Evolutionary conservation across 2,888 invertebrate species (phyloP).

Genomic region (Nomada hirtipes): DNA sequence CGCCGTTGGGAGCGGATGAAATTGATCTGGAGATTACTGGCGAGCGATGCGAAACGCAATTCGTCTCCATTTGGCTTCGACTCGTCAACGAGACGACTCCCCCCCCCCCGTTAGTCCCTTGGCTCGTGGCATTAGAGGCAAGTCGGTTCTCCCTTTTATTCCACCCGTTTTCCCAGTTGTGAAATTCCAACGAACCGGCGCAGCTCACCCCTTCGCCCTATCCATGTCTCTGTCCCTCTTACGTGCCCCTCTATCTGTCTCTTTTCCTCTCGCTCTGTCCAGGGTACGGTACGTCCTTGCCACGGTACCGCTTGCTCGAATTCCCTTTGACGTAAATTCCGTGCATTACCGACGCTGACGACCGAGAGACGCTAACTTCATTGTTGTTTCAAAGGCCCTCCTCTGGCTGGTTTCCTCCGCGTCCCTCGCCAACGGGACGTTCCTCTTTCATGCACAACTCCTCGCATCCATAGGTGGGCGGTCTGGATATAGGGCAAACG

Average conservation of each 20-base stretch:
- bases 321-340: constrained; percentile 81
- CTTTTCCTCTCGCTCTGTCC: constrained; percentile 37
- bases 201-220: neutral
- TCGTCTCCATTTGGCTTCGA: constrained; percentile 26
- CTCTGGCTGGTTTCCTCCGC: constrained; percentile 59
- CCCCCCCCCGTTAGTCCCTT: constrained; percentile 3
- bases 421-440: constrained; percentile 55
- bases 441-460: constrained; percentile 59
- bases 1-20: neutral
- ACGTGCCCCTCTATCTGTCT: neutral
- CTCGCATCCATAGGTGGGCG: constrained; percentile 62
- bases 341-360: constrained; percentile 81
- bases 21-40: constrained; percentile 5
- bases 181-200: constrained; percentile 34
- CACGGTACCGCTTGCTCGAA: constrained; percentile 70
- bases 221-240: constrained; percentile 20
- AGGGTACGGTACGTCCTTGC: constrained; percentile 53
- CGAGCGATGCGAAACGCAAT: constrained; percentile 33
- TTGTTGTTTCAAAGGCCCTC: constrained; percentile 82
- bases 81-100: constrained; percentile 55
- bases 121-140: constrained; percentile 11
- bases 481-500: constrained; percentile 74
- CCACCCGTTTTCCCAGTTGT: constrained; percentile 5
- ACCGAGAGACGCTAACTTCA: constrained; percentile 81
- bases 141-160: constrained; percentile 6